These are phyloP conservation scores for Pseudobourletiella spinata DNA, from an alignment of 1,140 invertebrate species.

Conservation along the genomic window DNA sequence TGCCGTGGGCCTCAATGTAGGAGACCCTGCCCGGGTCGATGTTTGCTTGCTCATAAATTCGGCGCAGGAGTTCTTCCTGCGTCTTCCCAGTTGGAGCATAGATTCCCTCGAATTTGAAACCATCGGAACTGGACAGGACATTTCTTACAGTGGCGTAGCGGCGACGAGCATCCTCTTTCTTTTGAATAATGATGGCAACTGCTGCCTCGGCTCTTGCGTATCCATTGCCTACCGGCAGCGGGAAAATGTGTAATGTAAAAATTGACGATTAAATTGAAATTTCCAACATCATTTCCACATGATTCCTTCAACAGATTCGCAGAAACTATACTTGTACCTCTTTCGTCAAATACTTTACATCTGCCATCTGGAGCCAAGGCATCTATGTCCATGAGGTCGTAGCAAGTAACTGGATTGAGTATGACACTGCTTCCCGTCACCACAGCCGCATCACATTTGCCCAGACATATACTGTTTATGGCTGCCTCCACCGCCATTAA, in stretches of 20 bases:
- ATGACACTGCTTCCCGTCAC: too few species aligned
- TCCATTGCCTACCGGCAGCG: background rate
- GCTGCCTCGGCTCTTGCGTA: background rate
- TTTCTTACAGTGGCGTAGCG: background rate
- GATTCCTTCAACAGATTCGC: background rate
- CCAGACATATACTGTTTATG: too few species aligned
- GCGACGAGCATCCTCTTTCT: background rate
- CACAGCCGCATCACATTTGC: too few species aligned
- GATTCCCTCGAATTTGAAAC: constrained; percentile 42
- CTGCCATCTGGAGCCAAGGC: background rate
- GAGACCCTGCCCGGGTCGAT: constrained; percentile 44
- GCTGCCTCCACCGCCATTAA: too few species aligned
- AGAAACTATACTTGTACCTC: background rate
- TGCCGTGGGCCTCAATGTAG: constrained; percentile 53
- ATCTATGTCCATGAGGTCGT: background rate
- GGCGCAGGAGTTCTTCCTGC: constrained; percentile 45
- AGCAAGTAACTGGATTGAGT: too few species aligned
- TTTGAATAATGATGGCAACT: background rate
- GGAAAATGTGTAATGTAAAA: too few species aligned
- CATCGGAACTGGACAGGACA: constrained; percentile 47
- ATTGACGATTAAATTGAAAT: background rate
- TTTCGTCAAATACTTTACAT: background rate
- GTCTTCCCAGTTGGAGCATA: constrained; percentile 42
- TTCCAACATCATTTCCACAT: background rate
- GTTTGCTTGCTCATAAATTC: constrained; percentile 46